phyloP scores from a whole-genome alignment of 1,140 invertebrate genomes.

The Bombus confusus region DNA sequence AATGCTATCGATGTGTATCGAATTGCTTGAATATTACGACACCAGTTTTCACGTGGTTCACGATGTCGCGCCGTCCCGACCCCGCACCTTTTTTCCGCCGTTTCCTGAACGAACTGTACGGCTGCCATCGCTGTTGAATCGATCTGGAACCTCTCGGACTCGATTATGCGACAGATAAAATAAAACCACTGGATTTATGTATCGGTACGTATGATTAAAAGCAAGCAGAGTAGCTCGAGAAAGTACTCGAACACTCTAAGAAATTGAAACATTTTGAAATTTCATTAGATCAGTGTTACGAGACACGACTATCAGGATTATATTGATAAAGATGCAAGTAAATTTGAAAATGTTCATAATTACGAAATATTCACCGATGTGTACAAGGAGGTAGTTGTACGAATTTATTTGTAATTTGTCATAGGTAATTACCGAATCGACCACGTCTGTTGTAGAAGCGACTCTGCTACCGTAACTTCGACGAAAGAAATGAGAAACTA shows the following conservation, averaged over 20 bases:
- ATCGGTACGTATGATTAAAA: neutral
- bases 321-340: neutral
- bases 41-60: conserved; percentile 27
- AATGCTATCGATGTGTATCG: conserved; percentile 61
- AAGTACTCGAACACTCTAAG: neutral
- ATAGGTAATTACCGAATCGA: neutral
- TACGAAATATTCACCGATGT: neutral
- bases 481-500: neutral
- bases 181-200: neutral
- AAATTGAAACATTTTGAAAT: neutral
- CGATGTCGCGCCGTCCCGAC: neutral
- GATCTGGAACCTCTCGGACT: neutral
- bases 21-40: conserved; percentile 58
- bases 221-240: neutral
- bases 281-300: too few species aligned
- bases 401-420: neutral
- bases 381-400: neutral
- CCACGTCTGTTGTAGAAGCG: neutral
- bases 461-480: too few species aligned
- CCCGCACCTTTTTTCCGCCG: neutral
- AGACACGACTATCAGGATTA: neutral
- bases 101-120: neutral
- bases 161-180: neutral
- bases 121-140: neutral
- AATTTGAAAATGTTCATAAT: neutral